Evolutionary conservation across 1,140 invertebrate species (phyloP).

Genomic region (Drosophila pachea): DNA sequence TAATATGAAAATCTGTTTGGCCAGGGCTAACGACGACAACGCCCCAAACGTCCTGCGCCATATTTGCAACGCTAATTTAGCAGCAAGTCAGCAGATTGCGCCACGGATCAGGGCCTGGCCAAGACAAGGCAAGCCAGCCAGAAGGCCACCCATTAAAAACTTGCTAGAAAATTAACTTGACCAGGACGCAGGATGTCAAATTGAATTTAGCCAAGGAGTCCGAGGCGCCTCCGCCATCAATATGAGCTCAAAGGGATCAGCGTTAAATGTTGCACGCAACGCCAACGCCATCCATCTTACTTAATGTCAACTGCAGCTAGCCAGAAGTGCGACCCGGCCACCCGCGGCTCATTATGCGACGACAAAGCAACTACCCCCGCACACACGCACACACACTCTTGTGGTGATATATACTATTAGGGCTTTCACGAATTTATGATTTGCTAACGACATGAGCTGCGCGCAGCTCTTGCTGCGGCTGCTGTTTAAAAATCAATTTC

Average conservation of each 20-base stretch:
- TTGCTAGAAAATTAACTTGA: conserved; percentile 66
- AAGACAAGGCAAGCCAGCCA: conserved; percentile 16
- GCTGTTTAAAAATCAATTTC: conserved; percentile 75
- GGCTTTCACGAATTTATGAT: conserved; percentile 67
- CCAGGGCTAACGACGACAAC: conserved; percentile 50
- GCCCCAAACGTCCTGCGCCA: conserved; percentile 39
- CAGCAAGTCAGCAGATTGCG: conserved; percentile 51
- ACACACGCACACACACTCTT: neutral
- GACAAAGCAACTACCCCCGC: conserved; percentile 63
- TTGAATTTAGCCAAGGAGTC: conserved; percentile 48
- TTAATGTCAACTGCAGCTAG: conserved; percentile 71
- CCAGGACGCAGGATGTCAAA: conserved; percentile 54
- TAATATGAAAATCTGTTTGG: conserved; percentile 73
- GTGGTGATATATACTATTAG: conserved; percentile 22
- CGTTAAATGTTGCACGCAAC: conserved; percentile 74
- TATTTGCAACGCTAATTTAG: conserved; percentile 75
- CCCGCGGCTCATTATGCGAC: conserved; percentile 65
- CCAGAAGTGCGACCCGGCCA: conserved; percentile 12
- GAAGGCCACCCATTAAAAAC: conserved; percentile 60
- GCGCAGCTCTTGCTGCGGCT: conserved; percentile 18
- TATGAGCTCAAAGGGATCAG: conserved; percentile 72
- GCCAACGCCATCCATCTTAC: conserved; percentile 72
- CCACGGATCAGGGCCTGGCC: conserved; percentile 23
- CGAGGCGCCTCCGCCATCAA: conserved; percentile 51
- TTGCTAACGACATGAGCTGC: conserved; percentile 69